Conservation (phyloP, 2,888 invertebrate species). For the Xanthostigma xanthostigma region DNA sequence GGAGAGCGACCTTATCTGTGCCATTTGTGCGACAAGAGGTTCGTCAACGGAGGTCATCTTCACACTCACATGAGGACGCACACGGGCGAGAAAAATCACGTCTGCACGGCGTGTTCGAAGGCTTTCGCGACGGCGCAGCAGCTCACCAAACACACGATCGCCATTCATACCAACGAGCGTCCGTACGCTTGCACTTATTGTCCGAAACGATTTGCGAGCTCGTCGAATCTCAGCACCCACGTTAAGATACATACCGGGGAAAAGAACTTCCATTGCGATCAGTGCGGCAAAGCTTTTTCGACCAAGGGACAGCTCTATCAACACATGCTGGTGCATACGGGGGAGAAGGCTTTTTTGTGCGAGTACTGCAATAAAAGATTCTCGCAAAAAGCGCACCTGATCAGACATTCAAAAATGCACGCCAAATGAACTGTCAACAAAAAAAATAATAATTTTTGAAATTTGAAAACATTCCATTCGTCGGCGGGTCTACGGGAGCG, state of each 20-base stretch:
- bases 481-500: too few species aligned
- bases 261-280: constrained; percentile 29
- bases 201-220: constrained; percentile 27
- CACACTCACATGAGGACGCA: constrained; percentile 30
- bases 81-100: constrained; percentile 29
- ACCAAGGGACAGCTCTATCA: constrained; percentile 29
- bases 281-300: constrained; percentile 29
- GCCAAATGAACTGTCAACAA: too few species aligned
- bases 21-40: constrained; percentile 27
- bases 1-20: constrained; percentile 29
- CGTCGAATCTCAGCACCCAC: constrained; percentile 28
- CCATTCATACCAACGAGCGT: constrained; percentile 26
- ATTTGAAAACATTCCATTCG: too few species aligned
- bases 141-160: constrained; percentile 28
- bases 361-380: constrained; percentile 29
- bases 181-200: constrained; percentile 29
- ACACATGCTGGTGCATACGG: constrained; percentile 28
- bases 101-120: constrained; percentile 27
- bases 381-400: constrained; percentile 28
- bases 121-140: constrained; percentile 30
- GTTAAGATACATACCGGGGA: constrained; percentile 29
- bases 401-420: constrained; percentile 27
- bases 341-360: constrained; percentile 28
- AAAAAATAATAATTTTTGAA: too few species aligned
- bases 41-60: constrained; percentile 29